Evolutionary conservation across 2,113 vertebrate genomes (phyloP).

Genomic region (Beaufortia kweichowensis): DNA sequence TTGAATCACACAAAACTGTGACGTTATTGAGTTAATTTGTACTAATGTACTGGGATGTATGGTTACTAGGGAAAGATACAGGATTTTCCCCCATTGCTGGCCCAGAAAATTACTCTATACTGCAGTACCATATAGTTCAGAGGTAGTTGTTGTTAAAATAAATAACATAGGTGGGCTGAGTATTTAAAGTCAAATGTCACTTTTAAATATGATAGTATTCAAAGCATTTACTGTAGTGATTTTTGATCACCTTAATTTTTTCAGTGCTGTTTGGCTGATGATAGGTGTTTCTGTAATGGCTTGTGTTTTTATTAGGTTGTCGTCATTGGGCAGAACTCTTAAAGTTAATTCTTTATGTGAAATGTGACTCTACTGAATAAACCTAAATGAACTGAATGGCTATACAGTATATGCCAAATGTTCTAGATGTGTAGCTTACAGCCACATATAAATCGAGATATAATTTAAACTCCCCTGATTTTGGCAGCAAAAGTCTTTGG

Average conservation of each 20-base stretch:
- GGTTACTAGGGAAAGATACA: slow-evolving; percentile 15
- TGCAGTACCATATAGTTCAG: too few relatives aligned
- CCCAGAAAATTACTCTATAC: neutral
- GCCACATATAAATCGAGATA: neutral
- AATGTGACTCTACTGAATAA: neutral
- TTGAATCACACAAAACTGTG: slow-evolving; percentile 1
- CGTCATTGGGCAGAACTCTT: neutral
- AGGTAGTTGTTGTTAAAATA: too few relatives aligned
- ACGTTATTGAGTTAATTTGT: slow-evolving; percentile 7
- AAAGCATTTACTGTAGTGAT: too few relatives aligned
- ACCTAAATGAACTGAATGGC: neutral
- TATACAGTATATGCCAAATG: neutral
- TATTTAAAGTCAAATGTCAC: too few relatives aligned
- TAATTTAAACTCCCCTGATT: neutral
- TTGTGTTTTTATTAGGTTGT: slow-evolving; percentile 18
- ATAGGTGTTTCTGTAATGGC: slow-evolving; percentile 16
- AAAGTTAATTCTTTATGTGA: neutral
- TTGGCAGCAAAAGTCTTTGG: slow-evolving; percentile 12
- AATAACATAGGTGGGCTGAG: too few relatives aligned
- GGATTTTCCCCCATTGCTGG: slow-evolving; percentile 24
- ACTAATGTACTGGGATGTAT: neutral
- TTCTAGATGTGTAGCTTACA: slow-evolving; percentile 11
- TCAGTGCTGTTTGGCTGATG: too few relatives aligned
- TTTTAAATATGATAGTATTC: too few relatives aligned
- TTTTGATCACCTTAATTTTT: slow-evolving; percentile 13